Conservation (phyloP, 2,797 vertebrate species). For the Sebastes ruberrimus region DNA sequence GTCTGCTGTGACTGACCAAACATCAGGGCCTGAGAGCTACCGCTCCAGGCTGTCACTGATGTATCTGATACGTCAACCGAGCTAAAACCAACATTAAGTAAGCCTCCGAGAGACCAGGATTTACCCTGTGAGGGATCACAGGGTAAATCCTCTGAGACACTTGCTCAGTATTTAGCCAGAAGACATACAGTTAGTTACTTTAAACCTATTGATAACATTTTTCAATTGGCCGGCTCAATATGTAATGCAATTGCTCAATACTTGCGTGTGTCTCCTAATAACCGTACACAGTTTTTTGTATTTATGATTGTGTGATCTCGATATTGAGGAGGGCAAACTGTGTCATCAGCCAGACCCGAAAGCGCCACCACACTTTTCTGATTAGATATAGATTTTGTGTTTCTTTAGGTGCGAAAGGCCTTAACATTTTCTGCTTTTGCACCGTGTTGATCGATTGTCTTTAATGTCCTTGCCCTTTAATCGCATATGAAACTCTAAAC, state of each 20-base stretch:
- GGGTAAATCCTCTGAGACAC: background rate
- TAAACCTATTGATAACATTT: constrained; percentile 4
- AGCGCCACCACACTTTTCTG: background rate
- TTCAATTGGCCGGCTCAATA: constrained; percentile 1
- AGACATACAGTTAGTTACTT: background rate
- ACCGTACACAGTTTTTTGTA: background rate
- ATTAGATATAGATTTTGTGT: constrained; percentile 62
- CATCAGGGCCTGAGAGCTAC: background rate
- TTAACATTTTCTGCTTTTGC: constrained; percentile 1
- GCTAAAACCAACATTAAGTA: constrained; percentile 19
- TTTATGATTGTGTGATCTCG: background rate
- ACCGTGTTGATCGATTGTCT: background rate
- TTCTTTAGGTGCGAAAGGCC: background rate
- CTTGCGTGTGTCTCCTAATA: background rate
- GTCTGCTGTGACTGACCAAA: constrained; percentile 18
- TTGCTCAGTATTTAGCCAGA: background rate
- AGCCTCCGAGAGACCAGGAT: background rate
- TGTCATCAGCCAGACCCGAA: background rate
- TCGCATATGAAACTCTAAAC: background rate
- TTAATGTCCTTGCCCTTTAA: background rate
- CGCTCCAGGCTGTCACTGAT: constrained; percentile 12
- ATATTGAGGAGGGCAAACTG: background rate
- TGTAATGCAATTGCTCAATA: background rate
- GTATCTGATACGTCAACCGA: constrained; percentile 17
- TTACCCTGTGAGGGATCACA: background rate